Evolutionary conservation across 2,888 invertebrate species (phyloP), one percentile per base, ranked within the genome.

Genomic region (Cephalotes varians): DNA sequence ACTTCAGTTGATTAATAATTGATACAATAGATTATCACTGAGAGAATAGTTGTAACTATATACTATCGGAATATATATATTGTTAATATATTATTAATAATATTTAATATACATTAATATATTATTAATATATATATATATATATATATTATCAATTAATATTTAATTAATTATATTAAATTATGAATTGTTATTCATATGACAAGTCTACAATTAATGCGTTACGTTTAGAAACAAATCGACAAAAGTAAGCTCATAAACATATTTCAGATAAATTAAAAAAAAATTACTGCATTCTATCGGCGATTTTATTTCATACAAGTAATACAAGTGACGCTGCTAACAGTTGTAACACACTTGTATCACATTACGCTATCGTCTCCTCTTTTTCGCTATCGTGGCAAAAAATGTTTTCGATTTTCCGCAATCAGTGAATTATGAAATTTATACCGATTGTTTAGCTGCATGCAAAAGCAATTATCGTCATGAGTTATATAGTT

Each of bases 401-500:
- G 21, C 1, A 10, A 44, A 21, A 47, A 37, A 49, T 74, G 64
- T 25, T 62, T 21, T 49, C 37, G 1, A 74, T 34, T 47, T 47
- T 1, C n/a, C 18, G 12, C 25, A 9, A 64, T 51, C 25, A 37
- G 25, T n/a, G 62, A 51, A 37, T 37, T 12, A 40, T 2, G n/a
- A 56, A 44, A 44, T 44, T n/a, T 44, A 4, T 34, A 44, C n/a
- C 12, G 2, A 15, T 21, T 44, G 21, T 37, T 15, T 7, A 3
- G 21, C 21, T 21, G 15, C 21, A 44, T 18, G 31, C 15, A 31
- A 40, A 56, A 49, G 9, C 34, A 47, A 44, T 56, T 71, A 71
- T 37, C 28, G n/a, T 31, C 56, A 18, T 28, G 40, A 85, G 72
- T 85, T 58, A 82, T 81, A 82, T 83, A 74, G 71, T 76, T 49